phyloP scores from a whole-genome alignment of 1,140 invertebrate species.

The Anastrepha obliqua region DNA sequence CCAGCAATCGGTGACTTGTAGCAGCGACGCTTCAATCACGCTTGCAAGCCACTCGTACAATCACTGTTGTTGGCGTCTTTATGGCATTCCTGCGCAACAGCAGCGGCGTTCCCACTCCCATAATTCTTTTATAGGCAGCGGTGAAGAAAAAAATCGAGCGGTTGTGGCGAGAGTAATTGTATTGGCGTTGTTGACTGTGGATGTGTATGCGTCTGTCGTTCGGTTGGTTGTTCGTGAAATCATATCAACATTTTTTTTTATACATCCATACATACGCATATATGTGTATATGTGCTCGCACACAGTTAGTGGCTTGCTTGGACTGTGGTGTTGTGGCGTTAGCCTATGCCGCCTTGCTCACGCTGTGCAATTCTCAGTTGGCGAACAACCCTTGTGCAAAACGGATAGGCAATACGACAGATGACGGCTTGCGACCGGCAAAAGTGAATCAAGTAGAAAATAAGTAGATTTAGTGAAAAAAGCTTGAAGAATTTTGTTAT shows the following conservation, averaged over 20 bases:
- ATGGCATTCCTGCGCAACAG: neutral
- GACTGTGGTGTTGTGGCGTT: neutral
- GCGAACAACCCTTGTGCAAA: conserved; percentile 69
- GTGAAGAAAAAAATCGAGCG: neutral
- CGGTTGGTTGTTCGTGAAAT: neutral
- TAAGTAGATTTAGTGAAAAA: neutral
- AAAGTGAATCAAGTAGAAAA: conserved; percentile 3
- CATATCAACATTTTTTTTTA: conserved; percentile 5
- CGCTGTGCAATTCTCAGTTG: conserved; percentile 68
- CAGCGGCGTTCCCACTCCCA: neutral
- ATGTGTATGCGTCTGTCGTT: neutral
- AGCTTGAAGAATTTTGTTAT: neutral
- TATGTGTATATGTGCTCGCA: neutral
- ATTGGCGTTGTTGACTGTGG: neutral
- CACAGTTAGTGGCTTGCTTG: no score
- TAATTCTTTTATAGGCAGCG: neutral
- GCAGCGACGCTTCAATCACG: neutral
- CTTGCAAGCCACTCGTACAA: neutral
- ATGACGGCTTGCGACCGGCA: conserved; percentile 61
- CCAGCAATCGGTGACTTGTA: neutral
- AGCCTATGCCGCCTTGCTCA: neutral
- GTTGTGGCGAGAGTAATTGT: neutral
- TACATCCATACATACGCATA: neutral
- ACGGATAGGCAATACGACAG: conserved; percentile 63
- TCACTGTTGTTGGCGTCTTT: neutral